Base-by-base conservation (phyloP, 2,113 vertebrate species). In the Rhodinocichla rosea region DNA sequence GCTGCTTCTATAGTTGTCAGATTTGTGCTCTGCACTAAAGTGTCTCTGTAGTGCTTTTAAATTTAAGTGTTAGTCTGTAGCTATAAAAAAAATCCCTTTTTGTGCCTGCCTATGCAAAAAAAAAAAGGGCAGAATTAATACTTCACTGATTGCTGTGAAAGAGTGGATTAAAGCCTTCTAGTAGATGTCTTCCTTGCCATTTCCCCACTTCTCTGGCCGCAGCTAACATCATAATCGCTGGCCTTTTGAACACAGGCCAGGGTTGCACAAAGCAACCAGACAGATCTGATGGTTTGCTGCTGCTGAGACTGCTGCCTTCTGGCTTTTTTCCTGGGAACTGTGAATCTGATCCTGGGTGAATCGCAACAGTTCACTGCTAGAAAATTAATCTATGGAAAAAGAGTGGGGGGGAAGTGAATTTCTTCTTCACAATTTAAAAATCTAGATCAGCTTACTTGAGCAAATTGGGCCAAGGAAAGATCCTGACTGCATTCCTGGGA, bases 21-120 rank as follows among this genome's bases (percentile, higher is more conserved):
- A 94, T 92, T 90, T 93, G 75, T 69, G 37, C 45, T 92, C 75
- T 83, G 49, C 92, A 73, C 40, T 90, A 42, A 96, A 93, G 40
- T 65, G 78, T 86, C 95, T 94, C 96, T 90, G 53, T 92, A 93
- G 94, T 80, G 90, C 75, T 95, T 97, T 97, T 88, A 94, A 91
- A 92, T 87, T 69, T 87, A 91, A 93, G 28, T 65, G 50, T 65
- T 92, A 68, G 17, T 57, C 88, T 85, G 49, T 45, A 92, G 79
- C 85, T 88, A 76, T 65, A 37, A 52, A 76, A 75, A 75, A 92
- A 65, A 73, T 57, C 37, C 39, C 57, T 92, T 93, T 93, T 64
- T 83, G 53, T 55, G 85, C 32, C 82, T 85, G 70, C 62, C 79
- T 90, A 73, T 97, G 82, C 49, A 88, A 62, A 39, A 65, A 57